Evolutionary conservation across 2,797 vertebrate genomes (phyloP).

Genomic region (Tadarida brasiliensis): DNA sequence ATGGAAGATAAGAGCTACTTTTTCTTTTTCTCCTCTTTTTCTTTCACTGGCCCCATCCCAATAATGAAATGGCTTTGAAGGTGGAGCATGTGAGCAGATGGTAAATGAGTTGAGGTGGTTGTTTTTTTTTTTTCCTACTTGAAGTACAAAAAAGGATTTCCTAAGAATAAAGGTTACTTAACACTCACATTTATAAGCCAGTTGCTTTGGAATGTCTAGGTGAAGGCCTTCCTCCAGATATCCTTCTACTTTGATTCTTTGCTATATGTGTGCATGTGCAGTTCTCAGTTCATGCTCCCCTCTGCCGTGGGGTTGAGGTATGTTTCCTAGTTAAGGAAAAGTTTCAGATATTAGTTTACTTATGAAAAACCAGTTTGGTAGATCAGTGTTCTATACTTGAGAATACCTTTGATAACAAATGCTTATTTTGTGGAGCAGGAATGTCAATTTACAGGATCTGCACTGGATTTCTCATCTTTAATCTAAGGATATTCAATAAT

Average conservation of each 20-base stretch:
- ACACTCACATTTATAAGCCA: conserved; percentile 9
- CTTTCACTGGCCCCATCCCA: background rate
- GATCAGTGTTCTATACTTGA: conserved; percentile 37
- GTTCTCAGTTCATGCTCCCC: background rate
- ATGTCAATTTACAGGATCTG: background rate
- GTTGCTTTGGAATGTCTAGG: conserved; percentile 4
- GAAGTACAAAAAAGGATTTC: background rate
- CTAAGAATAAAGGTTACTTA: background rate
- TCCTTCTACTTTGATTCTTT: conserved; percentile 43
- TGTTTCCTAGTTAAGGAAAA: background rate
- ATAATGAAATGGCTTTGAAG: conserved; percentile 17
- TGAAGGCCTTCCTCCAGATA: conserved; percentile 40
- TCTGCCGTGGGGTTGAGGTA: background rate
- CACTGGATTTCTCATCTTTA: background rate
- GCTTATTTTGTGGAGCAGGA: background rate
- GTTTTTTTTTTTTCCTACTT: background rate
- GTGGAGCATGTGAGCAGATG: background rate
- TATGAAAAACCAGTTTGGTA: background rate
- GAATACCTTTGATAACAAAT: conserved; percentile 37
- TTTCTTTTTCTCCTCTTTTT: background rate
- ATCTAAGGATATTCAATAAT: background rate
- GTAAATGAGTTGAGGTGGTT: background rate
- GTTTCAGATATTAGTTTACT: background rate
- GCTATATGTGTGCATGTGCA: background rate
- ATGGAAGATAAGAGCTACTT: conserved; percentile 28